Evolutionary conservation across 2,888 invertebrate species (phyloP).

Genomic region (Pristionchus arcanus): DNA sequence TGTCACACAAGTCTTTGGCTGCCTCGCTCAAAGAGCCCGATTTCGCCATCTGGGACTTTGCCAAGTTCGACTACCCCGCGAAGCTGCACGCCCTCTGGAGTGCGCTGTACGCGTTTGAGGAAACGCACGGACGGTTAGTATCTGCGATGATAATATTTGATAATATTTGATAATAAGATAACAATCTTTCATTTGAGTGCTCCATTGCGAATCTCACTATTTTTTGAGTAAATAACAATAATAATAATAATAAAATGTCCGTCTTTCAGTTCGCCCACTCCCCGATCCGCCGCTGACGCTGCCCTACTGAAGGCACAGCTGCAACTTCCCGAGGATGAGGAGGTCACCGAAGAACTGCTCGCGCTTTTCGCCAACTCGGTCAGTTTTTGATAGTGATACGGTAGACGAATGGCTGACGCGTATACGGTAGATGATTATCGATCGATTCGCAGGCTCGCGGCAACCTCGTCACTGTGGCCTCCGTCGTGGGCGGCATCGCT

Average conservation of each 20-base stretch:
- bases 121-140: slow-evolving; percentile 64
- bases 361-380: slow-evolving; percentile 64
- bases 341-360: slow-evolving; percentile 64
- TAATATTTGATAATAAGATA: too few relatives aligned
- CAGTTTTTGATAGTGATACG: not conserved
- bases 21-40: slow-evolving; percentile 90
- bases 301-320: slow-evolving; percentile 67
- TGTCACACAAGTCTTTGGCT: slow-evolving; percentile 77
- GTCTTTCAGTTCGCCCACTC: slow-evolving; percentile 64
- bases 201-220: too few relatives aligned
- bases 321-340: slow-evolving; percentile 62
- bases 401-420: too few relatives aligned
- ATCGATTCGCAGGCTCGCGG: slow-evolving; percentile 82
- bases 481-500: slow-evolving; percentile 91
- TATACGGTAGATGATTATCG: slow-evolving; percentile 81
- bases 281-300: slow-evolving; percentile 63
- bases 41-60: slow-evolving; percentile 49
- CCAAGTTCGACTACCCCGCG: slow-evolving; percentile 88
- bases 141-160: too few relatives aligned
- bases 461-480: slow-evolving; percentile 87
- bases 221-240: too few relatives aligned
- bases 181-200: too few relatives aligned
- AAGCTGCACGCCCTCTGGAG: slow-evolving; percentile 92
- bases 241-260: too few relatives aligned
- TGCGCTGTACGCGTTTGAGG: slow-evolving; percentile 87